phyloP scores from a whole-genome alignment of 2,113 vertebrate species.

The Phaetusa simplex region DNA sequence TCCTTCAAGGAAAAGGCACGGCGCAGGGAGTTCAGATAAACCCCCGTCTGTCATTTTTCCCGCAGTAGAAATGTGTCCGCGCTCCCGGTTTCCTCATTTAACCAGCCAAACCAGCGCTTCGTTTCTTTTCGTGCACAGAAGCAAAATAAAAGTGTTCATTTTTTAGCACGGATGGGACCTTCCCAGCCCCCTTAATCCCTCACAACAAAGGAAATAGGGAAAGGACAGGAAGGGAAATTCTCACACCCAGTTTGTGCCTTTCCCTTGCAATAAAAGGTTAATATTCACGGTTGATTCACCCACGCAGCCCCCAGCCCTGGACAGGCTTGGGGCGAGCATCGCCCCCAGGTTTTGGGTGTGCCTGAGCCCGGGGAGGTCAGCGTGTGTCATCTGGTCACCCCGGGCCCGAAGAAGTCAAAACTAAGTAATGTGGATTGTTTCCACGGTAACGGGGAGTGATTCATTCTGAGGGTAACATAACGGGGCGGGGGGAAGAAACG shows the following conservation, averaged over 20 bases:
- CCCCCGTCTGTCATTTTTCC: fast-evolving
- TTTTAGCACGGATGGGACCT: background rate
- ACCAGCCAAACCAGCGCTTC: background rate
- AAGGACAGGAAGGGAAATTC: background rate
- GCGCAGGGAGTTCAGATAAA: background rate
- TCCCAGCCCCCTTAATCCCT: background rate
- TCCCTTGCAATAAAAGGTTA: background rate
- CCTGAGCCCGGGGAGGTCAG: background rate
- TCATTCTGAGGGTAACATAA: background rate
- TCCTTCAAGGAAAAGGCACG: background rate
- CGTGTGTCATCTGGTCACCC: background rate
- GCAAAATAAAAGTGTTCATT: fast-evolving
- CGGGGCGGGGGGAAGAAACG: background rate
- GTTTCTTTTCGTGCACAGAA: fast-evolving
- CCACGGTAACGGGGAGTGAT: background rate
- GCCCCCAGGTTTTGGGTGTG: constrained; percentile 15
- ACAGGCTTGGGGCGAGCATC: background rate
- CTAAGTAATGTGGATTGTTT: constrained; percentile 16
- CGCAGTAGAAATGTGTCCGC: fast-evolving
- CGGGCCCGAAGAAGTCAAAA: background rate
- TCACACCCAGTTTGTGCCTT: background rate
- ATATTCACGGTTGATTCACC: background rate
- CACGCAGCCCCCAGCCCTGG: background rate
- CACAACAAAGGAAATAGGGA: background rate
- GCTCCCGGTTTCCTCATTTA: background rate